Conservation (phyloP, 2,113 vertebrate genomes). For the Uria aalge region DNA sequence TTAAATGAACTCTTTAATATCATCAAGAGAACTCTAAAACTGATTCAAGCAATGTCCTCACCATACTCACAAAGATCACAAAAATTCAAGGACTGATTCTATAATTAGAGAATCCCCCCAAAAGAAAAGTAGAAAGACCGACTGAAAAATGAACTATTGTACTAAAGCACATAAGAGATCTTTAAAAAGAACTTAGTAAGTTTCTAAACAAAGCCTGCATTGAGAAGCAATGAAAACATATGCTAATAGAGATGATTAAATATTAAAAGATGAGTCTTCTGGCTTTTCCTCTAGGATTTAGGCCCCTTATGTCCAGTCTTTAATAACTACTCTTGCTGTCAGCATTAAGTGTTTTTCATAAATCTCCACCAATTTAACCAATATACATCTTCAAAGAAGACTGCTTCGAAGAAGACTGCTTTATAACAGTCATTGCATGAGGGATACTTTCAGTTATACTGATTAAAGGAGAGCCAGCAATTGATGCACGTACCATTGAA, state of each 20-base stretch:
- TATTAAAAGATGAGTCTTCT: conserved; percentile 20
- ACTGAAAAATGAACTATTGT: background rate
- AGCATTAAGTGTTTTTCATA: background rate
- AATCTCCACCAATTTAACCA: background rate
- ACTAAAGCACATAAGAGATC: background rate
- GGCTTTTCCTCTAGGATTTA: background rate
- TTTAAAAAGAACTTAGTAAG: conserved; percentile 21
- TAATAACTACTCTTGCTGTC: background rate
- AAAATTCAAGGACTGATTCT: conserved; percentile 9
- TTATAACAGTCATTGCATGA: background rate
- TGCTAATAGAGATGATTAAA: conserved; percentile 32
- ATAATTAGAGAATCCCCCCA: conserved; percentile 18
- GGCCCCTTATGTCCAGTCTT: background rate
- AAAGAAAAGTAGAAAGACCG: conserved; percentile 1
- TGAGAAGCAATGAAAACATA: conserved; percentile 18
- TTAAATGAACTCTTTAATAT: conserved; percentile 40
- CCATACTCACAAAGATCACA: background rate
- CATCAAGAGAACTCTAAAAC: conserved; percentile 29
- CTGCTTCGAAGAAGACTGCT: background rate
- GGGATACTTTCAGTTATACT: background rate
- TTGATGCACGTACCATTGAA: background rate
- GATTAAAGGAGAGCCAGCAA: background rate
- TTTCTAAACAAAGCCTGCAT: conserved; percentile 2
- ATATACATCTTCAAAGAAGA: background rate
- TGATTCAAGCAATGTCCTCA: conserved; percentile 4